Evolutionary conservation across 2,888 invertebrate species (phyloP).

Genomic region (Formica aserva): DNA sequence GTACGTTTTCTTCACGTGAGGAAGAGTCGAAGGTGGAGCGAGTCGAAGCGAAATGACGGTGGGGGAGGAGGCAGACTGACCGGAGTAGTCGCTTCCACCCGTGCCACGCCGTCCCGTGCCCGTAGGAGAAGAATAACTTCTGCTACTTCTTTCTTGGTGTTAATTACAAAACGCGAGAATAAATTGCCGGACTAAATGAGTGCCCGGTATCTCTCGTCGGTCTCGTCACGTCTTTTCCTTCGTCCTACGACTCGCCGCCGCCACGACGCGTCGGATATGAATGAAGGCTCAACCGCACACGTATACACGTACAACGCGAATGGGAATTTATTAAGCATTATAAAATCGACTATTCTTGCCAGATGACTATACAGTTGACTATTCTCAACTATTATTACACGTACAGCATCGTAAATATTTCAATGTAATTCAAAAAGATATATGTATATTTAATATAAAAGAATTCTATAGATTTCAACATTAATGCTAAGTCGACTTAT

Average conservation of each 20-base stretch:
- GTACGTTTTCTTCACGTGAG: conserved; percentile 60
- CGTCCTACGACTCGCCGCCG: conserved; percentile 54
- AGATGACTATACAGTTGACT: too few relatives aligned
- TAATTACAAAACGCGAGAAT: conserved; percentile 84
- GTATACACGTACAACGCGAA: conserved; percentile 4
- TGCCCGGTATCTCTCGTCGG: conserved; percentile 58
- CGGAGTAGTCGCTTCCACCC: conserved; percentile 60
- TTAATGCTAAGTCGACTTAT: background rate
- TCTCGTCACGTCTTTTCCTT: conserved; percentile 65
- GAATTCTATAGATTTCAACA: background rate
- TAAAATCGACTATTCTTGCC: conserved; percentile 56
- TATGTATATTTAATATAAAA: background rate
- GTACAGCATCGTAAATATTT: background rate
- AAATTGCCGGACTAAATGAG: conserved; percentile 83
- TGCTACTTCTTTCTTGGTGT: conserved; percentile 81
- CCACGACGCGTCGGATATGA: conserved; percentile 66
- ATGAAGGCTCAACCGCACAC: conserved; percentile 63
- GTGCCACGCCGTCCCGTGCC: conserved; percentile 63
- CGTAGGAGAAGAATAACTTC: conserved; percentile 68
- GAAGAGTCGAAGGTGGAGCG: conserved; percentile 54
- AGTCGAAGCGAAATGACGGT: conserved; percentile 58
- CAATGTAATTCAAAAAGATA: background rate
- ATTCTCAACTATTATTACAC: background rate
- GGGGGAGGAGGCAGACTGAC: conserved; percentile 14
- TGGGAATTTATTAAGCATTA: conserved; percentile 71